Conservation (phyloP, 2,888 invertebrate genomes). For the Trichopoda pennipes region DNA sequence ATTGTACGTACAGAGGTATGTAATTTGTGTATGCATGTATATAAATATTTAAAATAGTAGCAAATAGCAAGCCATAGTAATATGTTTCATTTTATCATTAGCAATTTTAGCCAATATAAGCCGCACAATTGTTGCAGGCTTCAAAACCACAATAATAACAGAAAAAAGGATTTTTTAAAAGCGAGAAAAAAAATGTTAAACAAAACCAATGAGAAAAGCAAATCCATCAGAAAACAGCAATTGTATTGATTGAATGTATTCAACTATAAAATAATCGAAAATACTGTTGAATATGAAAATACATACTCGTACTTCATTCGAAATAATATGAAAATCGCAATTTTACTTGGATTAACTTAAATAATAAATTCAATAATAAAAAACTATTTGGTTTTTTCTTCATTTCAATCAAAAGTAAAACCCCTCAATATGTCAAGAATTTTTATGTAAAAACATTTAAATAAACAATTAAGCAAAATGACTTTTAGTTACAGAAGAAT, state of each 20-base stretch:
- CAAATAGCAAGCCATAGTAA: constrained; percentile 40
- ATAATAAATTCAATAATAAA: constrained; percentile 33
- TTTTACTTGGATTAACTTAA: constrained; percentile 16
- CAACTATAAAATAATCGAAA: constrained; percentile 60
- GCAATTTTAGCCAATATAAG: constrained; percentile 62
- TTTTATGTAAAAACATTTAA: constrained; percentile 33
- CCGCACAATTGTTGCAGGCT: constrained; percentile 68
- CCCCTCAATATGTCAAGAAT: constrained; percentile 51
- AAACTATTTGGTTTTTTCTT: constrained; percentile 32
- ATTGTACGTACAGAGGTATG: background rate
- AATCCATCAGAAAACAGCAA: constrained; percentile 66
- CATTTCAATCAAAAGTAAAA: constrained; percentile 34
- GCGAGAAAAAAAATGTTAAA: constrained; percentile 10
- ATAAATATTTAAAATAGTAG: constrained; percentile 43
- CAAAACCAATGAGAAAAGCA: constrained; percentile 57
- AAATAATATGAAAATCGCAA: constrained; percentile 17
- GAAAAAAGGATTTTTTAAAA: background rate
- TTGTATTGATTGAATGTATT: constrained; percentile 60
- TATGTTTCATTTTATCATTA: constrained; percentile 63
- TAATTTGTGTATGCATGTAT: background rate
- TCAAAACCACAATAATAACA: constrained; percentile 64
- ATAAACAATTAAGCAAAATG: background rate
- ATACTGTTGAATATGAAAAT: constrained; percentile 44
- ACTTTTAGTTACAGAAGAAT: background rate
- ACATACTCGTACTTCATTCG: constrained; percentile 28